A percentile compares a stretch with the other conserved stretches of the same genome.
These are phyloP conservation scores for Amiota mariae DNA, from an alignment of 2,888 invertebrate genomes.

Conservation along the genomic window DNA sequence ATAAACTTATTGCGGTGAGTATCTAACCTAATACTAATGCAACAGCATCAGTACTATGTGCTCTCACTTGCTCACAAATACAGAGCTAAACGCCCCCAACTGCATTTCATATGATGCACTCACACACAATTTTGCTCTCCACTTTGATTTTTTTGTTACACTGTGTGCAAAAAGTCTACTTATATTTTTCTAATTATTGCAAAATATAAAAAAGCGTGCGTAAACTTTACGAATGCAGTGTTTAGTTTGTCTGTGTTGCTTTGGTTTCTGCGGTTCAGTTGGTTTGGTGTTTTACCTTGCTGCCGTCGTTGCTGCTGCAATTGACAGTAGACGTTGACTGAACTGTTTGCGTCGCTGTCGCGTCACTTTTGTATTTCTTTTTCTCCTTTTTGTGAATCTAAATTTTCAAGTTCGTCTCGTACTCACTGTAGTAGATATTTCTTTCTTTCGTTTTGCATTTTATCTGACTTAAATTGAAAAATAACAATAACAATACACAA, in stretches of 20 bases:
- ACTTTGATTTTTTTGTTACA: too few relatives aligned
- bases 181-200: too few relatives aligned
- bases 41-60: constrained; percentile 1
- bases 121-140: constrained; percentile 15
- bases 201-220: too few relatives aligned
- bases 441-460: constrained; percentile 40
- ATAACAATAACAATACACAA: neutral
- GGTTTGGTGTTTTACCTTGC: neutral
- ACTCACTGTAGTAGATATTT: constrained; percentile 9
- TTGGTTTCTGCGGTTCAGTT: neutral
- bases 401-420: constrained; percentile 67
- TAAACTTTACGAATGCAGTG: too few relatives aligned
- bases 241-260: constrained; percentile 34
- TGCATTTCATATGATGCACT: constrained; percentile 43
- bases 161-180: constrained; percentile 21
- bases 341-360: constrained; percentile 30
- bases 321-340: constrained; percentile 12
- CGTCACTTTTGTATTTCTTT: constrained; percentile 33
- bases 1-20: neutral
- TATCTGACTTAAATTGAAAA: neutral
- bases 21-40: neutral
- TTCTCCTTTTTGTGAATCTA: constrained; percentile 56
- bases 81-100: constrained; percentile 44
- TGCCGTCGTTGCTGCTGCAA: constrained; percentile 15
- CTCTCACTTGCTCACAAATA: constrained; percentile 40